Base-by-base conservation (phyloP, 2,888 invertebrate genomes). In the Uropetala carovei region DNA sequence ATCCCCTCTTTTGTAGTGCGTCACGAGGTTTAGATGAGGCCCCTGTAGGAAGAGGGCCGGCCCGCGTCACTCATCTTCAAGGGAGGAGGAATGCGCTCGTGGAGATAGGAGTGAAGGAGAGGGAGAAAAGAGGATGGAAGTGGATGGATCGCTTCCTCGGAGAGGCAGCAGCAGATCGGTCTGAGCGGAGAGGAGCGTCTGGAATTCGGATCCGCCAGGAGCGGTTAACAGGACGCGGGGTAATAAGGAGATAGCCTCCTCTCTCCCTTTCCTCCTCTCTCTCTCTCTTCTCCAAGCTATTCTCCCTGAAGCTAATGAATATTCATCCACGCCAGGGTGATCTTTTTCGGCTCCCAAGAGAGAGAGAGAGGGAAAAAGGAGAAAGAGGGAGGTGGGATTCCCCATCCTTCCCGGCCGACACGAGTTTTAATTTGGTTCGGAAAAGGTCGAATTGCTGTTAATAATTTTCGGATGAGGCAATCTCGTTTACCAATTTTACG, bases 401-500 rank as follows among this genome's bases (percentile, higher is more conserved):
- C 64, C 60, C 64, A 89, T 89, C 43, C 64, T 43, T 89, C 89
- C 86, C 86, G 9, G 18, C 60, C 60, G 60, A 43, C 60, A 59
- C 30, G 60, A 60, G 60, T 89, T 89, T 89, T 89, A 89, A 89
- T 64, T 89, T 89, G 64, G 43, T 43, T 64, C 89, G 89, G 60
- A 60, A 56, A n/a, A 64, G 89, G 30, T 60, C 16, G 64, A 64
- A 64, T 89, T 8, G 64, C 89, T 64, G 64, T 89, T 89, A 89
- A 89, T 89, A 89, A 89, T 89, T 89, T 89, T 64, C 89, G 64
- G 89, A 89, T 43, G 89, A 64, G 64, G 89, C 89, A 89, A 89
- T 89, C 89, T 64, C 89, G 60, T 64, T 60, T 43, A 89, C 30
- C 64, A 64, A 43, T 89, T 64, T 89, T 89, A 89, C 89, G 89